Evolutionary conservation across 1,140 invertebrate genomes (phyloP), one percentile per base, ranked within the genome.

Genomic region (Drosophila oshimai): DNA sequence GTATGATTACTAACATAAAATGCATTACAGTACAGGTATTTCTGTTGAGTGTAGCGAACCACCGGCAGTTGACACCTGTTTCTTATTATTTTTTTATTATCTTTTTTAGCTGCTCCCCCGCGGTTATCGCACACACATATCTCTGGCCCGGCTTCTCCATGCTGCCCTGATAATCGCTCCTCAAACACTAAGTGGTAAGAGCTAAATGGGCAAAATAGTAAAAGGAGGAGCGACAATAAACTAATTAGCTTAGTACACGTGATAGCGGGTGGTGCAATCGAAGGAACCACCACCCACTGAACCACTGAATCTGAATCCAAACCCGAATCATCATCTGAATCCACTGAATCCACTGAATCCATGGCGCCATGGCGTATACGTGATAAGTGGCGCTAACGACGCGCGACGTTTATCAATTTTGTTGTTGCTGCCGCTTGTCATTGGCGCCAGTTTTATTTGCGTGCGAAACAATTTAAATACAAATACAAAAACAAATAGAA

Each of bases 341-440:
- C 18, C 53, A 50, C 42, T 28, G 46, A 55, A 33, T 55, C 53
- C 39, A 33, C 22, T 33, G 13, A 9, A 46, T 54, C n/a, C 13
- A 26, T 15, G 41, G 58, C 75, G 75, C 84, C 81, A 75, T 76
- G 81, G 75, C 80, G 81, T 86, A 86, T 86, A 86, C 80, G 80
- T 86, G 80, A 86, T 86, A 86, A 86, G 80, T 86, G 80, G 80
- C 80, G 80, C 81, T 86, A 86, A 86, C 75, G 81, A 86, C 81
- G 81, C 75, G 81, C 67, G 60, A 64, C 80, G 75, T 86, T 86
- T 86, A 86, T 86, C 80, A 86, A 86, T 69, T 80, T 75, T 67
- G 37, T 33, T 36, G 37, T 5, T 26, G 29, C 33, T 41, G 57
- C 42, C 60, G 49, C 46, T 74, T 62, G 55, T 78, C 57, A 78